Evolutionary conservation across 1,140 invertebrate genomes (phyloP).

Genomic region (Conus ventricosus): DNA sequence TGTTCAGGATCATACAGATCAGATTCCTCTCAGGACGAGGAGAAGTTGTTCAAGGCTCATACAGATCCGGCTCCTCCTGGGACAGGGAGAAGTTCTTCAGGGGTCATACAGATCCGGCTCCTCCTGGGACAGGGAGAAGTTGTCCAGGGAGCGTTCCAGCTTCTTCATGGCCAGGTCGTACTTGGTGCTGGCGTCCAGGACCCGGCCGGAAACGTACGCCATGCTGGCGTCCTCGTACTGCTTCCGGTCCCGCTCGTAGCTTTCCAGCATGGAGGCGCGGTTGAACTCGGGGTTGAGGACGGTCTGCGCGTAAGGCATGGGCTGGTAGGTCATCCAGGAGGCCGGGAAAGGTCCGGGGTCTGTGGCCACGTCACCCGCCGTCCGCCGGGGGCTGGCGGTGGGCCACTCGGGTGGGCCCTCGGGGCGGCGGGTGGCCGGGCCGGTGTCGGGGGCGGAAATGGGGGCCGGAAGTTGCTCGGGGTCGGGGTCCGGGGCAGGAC

Average conservation of each 20-base stretch:
- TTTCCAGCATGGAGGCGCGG: conserved; percentile 51
- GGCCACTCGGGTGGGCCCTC: too few species aligned
- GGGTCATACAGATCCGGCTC: not conserved
- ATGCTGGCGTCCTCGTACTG: conserved; percentile 14
- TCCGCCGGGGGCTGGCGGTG: not conserved
- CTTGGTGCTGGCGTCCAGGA: conserved; percentile 56
- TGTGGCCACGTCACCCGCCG: not conserved
- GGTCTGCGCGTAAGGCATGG: conserved; percentile 55
- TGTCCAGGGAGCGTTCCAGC: conserved; percentile 40
- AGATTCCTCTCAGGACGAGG: too few species aligned
- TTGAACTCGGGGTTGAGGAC: conserved; percentile 66
- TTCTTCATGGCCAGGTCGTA: conserved; percentile 62
- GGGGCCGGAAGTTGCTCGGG: not conserved
- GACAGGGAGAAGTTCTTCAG: not conserved
- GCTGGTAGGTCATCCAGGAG: conserved; percentile 61
- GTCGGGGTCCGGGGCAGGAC: not conserved
- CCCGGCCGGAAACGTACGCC: conserved; percentile 38
- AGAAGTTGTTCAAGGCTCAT: not conserved
- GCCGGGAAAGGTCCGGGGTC: not conserved
- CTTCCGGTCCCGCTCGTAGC: conserved; percentile 35
- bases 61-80: not conserved
- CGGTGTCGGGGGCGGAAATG: not conserved
- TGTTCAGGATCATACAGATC: not conserved
- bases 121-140: not conserved
- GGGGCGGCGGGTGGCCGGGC: too few species aligned